These are phyloP conservation scores for Aphrocallistes beatrix DNA, from an alignment of 37 sponge, comb jelly and placozoan genomes.

Conservation along the genomic window DNA sequence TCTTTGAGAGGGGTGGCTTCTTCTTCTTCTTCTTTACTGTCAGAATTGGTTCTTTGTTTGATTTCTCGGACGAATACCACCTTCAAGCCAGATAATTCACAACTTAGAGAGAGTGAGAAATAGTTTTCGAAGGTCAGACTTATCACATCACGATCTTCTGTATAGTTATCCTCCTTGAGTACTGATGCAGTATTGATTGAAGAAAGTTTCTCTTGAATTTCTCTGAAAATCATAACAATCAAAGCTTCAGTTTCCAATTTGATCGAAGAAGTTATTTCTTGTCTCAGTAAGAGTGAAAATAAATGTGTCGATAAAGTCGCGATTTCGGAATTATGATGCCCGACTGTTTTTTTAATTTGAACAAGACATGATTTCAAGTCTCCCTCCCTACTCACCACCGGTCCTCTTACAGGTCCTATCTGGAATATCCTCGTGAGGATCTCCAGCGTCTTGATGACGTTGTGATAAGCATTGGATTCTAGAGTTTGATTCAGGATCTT, in stretches of 20 bases:
- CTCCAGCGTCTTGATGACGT: not conserved
- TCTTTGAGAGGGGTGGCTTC: no score
- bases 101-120: not conserved
- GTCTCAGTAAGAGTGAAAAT: not conserved
- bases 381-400: not conserved
- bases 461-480: not conserved
- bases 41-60: not conserved
- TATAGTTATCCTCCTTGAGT: not conserved
- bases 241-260: not conserved
- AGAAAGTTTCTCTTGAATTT: not conserved
- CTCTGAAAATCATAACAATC: not conserved
- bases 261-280: not conserved
- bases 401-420: not conserved
- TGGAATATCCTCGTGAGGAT: not conserved
- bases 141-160: not conserved
- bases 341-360: not conserved
- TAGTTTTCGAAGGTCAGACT: not conserved
- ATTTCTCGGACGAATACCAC: not conserved
- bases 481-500: not conserved
- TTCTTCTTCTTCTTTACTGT: not conserved
- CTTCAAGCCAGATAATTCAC: not conserved
- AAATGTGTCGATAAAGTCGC: not conserved
- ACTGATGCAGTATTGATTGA: not conserved
- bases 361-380: not conserved
- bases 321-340: slow-evolving; percentile 1